Conservation (phyloP, 2,888 invertebrate genomes). For the Chrysolina haemoptera region DNA sequence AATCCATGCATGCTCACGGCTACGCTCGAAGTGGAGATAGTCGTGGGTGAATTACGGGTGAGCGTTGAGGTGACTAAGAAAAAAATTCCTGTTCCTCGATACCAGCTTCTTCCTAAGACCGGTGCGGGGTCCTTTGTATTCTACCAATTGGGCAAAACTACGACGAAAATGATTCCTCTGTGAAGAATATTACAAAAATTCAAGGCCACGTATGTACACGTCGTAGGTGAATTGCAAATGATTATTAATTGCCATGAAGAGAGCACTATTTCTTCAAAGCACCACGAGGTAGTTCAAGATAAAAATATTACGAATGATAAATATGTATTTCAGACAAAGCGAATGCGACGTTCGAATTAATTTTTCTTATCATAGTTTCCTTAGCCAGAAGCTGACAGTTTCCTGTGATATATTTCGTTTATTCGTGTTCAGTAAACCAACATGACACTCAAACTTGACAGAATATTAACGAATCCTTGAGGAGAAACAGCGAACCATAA, state of each 20-base stretch:
- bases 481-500: constrained; percentile 38
- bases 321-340: constrained; percentile 56
- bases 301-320: constrained; percentile 55
- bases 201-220: too few species aligned
- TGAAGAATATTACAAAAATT: too few species aligned
- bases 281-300: constrained; percentile 3
- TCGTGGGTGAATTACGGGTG: too few species aligned
- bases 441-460: constrained; percentile 57
- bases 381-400: constrained; percentile 57
- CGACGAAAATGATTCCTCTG: too few species aligned
- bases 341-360: constrained; percentile 60
- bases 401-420: constrained; percentile 60
- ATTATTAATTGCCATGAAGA: neutral
- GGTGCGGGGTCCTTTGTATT: too few species aligned
- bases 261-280: constrained; percentile 4
- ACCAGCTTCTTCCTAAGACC: too few species aligned
- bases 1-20: too few species aligned
- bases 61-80: too few species aligned
- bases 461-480: constrained; percentile 56
- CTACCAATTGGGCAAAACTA: too few species aligned
- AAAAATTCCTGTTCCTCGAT: too few species aligned
- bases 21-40: too few species aligned
- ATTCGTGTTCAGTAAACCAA: constrained; percentile 59
- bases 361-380: constrained; percentile 61
- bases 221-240: neutral